These are phyloP conservation scores for Steinernema carpocapsae DNA, from an alignment of 2,888 invertebrate genomes.

Conservation along the genomic window DNA sequence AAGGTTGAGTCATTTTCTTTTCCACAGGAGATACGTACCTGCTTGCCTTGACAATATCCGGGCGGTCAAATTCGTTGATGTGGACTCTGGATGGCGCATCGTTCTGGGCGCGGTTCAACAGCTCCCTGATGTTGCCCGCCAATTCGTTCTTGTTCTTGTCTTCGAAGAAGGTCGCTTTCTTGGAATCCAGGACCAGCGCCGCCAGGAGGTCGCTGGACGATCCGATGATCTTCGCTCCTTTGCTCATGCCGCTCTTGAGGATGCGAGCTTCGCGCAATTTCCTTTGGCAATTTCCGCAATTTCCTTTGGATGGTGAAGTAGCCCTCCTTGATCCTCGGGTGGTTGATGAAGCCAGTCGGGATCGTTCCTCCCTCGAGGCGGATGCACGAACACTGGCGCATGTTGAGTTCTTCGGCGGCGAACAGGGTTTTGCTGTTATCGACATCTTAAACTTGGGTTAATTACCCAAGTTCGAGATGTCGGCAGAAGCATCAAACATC, in stretches of 20 bases:
- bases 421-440: constrained; percentile 8
- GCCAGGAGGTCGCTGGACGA: not conserved
- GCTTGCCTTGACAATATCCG: not conserved
- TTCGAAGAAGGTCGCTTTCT: constrained; percentile 19
- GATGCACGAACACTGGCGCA: not conserved
- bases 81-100: not conserved
- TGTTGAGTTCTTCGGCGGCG: not conserved
- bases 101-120: not conserved
- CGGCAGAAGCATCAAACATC: no score
- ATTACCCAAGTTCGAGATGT: no score
- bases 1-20: no score
- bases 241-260: not conserved
- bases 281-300: not conserved
- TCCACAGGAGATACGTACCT: no score
- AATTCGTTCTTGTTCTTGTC: not conserved
- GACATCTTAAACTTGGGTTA: no score
- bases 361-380: not conserved
- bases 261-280: not conserved
- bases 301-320: not conserved
- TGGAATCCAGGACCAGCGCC: constrained; percentile 1
- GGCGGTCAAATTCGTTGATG: not conserved
- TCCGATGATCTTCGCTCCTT: constrained; percentile 4
- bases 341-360: not conserved
- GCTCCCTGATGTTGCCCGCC: not conserved
- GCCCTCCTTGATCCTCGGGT: not conserved